Conservation (phyloP, 37 sponge, comb jelly and placozoan species). For the Agelas oroides region DNA sequence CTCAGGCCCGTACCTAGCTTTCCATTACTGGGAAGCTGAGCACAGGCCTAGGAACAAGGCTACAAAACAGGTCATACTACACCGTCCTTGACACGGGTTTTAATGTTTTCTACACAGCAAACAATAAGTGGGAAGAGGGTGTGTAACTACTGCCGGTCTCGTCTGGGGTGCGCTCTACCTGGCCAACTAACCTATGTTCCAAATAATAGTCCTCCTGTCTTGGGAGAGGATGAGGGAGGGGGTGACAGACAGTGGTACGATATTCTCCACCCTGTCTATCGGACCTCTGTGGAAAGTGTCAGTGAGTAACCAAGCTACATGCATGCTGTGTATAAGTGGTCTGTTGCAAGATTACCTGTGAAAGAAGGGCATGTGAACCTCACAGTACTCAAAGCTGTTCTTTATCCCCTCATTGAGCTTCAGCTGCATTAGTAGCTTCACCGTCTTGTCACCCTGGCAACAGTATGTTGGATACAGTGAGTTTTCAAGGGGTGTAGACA, state of each 20-base stretch:
- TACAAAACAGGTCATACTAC: too few relatives aligned
- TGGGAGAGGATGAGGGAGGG: conserved; percentile 36
- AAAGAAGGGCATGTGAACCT: conserved; percentile 87
- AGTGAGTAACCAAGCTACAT: neutral
- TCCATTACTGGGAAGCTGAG: too few relatives aligned
- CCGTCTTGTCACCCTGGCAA: conserved; percentile 56
- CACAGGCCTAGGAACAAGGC: too few relatives aligned
- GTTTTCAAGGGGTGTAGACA: neutral
- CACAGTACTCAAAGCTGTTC: conserved; percentile 90
- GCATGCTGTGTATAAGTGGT: too few relatives aligned
- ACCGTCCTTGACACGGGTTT: too few relatives aligned
- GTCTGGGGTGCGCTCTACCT: too few relatives aligned
- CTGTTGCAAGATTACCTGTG: conserved; percentile 67
- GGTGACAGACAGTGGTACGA: conserved; percentile 56
- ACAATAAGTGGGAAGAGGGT: too few relatives aligned
- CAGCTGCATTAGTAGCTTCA: conserved; percentile 82
- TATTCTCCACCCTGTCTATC: conserved; percentile 73
- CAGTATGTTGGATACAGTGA: neutral
- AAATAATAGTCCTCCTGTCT: conserved; percentile 78
- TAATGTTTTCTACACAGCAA: too few relatives aligned
- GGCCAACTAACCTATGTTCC: conserved; percentile 84
- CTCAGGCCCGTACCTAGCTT: too few relatives aligned
- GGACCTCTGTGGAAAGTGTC: conserved; percentile 60
- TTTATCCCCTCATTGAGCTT: conserved; percentile 76
- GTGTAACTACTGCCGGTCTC: too few relatives aligned